A percentile compares a stretch with the other conserved stretches of the same genome.
Conservation (phyloP, 2,888 invertebrate genomes). For the Osedax frankpressi region DNA sequence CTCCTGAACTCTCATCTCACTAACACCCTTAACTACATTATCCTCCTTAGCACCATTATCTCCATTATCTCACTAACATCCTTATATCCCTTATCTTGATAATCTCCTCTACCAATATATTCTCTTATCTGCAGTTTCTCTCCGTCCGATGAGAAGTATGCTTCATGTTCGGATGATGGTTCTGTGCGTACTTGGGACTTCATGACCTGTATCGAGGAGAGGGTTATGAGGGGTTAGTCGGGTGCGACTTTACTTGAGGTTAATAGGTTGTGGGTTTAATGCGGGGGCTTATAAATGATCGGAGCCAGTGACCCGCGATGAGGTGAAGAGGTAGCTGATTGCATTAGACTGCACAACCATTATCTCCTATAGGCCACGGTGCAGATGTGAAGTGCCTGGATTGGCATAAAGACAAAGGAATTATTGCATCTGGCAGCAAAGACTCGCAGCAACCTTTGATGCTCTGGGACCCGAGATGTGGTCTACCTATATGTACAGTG, state of each 20-base stretch:
- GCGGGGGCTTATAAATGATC: too few species aligned
- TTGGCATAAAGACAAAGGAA: conserved; percentile 96
- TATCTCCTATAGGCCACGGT: conserved; percentile 90
- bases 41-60: neutral
- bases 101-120: too few species aligned
- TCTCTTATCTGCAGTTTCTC: conserved; percentile 65
- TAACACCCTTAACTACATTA: neutral
- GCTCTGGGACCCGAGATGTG: conserved; percentile 95
- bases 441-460: conserved; percentile 99
- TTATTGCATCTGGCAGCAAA: conserved; percentile 94
- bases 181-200: conserved; percentile 98
- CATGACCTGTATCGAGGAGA: conserved; percentile 78
- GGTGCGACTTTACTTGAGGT: too few species aligned
- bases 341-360: too few species aligned
- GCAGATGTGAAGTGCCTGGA: conserved; percentile 98
- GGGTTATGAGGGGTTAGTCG: conserved; percentile 57
- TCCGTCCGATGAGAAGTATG: conserved; percentile 95
- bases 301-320: too few species aligned
- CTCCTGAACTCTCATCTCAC: neutral
- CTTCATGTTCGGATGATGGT: conserved; percentile 97
- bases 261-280: neutral
- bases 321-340: conserved; percentile 78
- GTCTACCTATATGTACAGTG: conserved; percentile 83
- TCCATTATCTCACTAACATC: neutral
- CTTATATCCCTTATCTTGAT: too few species aligned